phyloP scores from a whole-genome alignment of 2,113 vertebrate genomes.

The Thalassoma bifasciatum region DNA sequence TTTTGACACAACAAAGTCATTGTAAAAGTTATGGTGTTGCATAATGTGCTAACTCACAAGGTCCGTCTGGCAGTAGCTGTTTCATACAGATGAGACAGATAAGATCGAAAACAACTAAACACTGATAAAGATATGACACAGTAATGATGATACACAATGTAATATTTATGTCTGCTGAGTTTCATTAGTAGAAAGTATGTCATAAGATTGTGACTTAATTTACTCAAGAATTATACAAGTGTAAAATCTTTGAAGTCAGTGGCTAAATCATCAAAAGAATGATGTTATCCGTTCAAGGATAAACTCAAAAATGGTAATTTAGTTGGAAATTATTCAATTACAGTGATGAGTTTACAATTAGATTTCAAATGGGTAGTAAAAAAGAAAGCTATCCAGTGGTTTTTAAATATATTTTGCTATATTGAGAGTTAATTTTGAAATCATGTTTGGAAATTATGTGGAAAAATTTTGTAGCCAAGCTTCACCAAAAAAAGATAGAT shows the following conservation, averaged over 20 bases:
- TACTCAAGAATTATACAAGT: background rate
- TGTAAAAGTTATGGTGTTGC: slow-evolving; percentile 63
- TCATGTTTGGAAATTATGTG: no score
- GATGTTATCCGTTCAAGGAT: background rate
- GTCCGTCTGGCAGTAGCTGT: slow-evolving; percentile 63
- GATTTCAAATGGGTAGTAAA: no score
- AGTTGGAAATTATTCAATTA: background rate
- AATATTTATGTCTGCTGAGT: background rate
- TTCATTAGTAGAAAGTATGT: background rate
- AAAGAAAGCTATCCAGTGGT: no score
- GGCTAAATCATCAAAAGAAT: background rate
- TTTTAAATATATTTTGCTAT: no score
- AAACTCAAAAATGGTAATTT: background rate
- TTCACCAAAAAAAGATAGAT: no score
- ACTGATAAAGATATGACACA: background rate
- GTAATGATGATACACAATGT: background rate
- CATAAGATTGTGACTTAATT: slow-evolving; percentile 9
- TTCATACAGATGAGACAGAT: slow-evolving; percentile 46
- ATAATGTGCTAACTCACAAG: slow-evolving; percentile 63
- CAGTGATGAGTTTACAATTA: background rate
- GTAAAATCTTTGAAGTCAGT: background rate
- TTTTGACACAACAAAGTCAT: slow-evolving; percentile 39
- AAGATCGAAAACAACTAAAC: slow-evolving; percentile 30
- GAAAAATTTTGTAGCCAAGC: no score
- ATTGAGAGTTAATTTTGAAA: no score